Percentiles rank a stretch among this genome's conserved stretches.
Evolutionary conservation across 2,888 invertebrate species (phyloP).

Genomic region (Epirrhoe alternata): DNA sequence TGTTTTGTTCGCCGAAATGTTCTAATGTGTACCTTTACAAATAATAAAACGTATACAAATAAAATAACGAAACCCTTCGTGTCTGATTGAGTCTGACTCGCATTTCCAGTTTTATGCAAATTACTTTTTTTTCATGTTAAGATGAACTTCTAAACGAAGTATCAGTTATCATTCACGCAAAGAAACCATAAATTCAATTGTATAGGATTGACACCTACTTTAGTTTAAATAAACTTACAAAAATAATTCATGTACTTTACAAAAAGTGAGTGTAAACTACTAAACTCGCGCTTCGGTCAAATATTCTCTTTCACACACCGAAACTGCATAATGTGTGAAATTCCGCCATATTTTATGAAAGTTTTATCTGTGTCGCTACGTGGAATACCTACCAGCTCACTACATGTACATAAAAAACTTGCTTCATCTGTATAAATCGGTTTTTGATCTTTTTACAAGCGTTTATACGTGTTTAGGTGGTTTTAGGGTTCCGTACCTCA

Average conservation of each 20-base stretch:
- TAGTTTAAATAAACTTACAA: not conserved
- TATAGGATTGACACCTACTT: no score
- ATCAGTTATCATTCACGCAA: no score
- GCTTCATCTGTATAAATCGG: not conserved
- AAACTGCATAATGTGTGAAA: constrained; percentile 17
- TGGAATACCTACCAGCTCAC: constrained; percentile 18
- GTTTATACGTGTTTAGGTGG: not conserved
- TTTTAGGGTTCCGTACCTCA: no score
- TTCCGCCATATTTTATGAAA: constrained; percentile 22
- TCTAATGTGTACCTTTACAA: no score
- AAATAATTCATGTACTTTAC: not conserved
- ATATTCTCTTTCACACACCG: constrained; percentile 5
- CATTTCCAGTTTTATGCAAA: no score
- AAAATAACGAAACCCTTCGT: no score
- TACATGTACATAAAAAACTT: not conserved
- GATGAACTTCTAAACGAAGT: no score
- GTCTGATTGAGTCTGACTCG: no score
- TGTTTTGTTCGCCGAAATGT: no score
- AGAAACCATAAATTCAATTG: no score
- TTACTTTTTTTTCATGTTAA: no score
- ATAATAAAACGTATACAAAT: no score
- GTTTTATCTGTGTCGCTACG: constrained; percentile 26
- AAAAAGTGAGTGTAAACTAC: not conserved
- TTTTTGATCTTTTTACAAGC: not conserved
- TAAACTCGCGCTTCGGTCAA: constrained; percentile 3